Conservation (phyloP, 2,888 invertebrate species). For the Tinea trinotella region DNA sequence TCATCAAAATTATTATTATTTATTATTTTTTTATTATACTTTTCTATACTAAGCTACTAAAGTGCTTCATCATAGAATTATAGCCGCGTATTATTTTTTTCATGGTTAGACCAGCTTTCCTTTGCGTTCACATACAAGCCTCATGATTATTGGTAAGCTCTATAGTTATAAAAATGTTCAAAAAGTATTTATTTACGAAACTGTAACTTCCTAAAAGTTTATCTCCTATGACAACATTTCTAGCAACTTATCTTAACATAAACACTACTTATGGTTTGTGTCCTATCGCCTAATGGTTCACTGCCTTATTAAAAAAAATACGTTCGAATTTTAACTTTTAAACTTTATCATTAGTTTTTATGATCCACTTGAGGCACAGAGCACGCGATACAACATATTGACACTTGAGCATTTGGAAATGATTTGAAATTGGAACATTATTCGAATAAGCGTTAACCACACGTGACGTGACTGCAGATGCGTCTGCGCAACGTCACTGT, state of each 20-base stretch:
- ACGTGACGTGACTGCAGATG: conserved; percentile 19
- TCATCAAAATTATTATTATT: too few relatives aligned
- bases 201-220: neutral
- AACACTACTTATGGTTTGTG: neutral
- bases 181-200: too few relatives aligned
- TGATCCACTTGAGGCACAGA: conserved; percentile 11
- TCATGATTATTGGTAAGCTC: too few relatives aligned
- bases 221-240: neutral
- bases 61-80: too few relatives aligned
- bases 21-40: too few relatives aligned
- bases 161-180: too few relatives aligned
- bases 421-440: conserved; percentile 14
- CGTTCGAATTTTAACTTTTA: conserved; percentile 1
- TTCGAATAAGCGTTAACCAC: conserved; percentile 22
- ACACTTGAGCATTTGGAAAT: conserved; percentile 23
- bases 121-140: too few relatives aligned
- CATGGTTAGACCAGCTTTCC: too few relatives aligned
- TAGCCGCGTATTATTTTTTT: too few relatives aligned
- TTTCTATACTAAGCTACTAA: too few relatives aligned
- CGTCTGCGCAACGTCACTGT: conserved; percentile 21
- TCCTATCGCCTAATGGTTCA: neutral
- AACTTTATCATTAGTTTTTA: conserved; percentile 5
- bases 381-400: conserved; percentile 19
- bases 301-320: neutral
- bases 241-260: neutral